Evolutionary conservation across 2,888 invertebrate species (phyloP).

Genomic region (Pinctada fucata): DNA sequence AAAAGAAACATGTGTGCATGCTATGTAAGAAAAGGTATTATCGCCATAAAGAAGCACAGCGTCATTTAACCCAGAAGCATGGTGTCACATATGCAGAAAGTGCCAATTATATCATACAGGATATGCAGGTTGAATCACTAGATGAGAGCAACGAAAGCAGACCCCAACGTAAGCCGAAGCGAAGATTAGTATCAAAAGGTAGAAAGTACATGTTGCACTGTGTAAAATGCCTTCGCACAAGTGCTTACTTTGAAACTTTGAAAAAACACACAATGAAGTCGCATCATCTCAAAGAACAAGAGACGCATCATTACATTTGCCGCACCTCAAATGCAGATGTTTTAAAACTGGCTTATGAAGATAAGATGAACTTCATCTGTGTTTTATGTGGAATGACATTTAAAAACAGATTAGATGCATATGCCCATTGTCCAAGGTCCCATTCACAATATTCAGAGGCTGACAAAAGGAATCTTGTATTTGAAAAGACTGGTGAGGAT

Average conservation of each 20-base stretch:
- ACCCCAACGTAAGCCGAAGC: constrained; percentile 8
- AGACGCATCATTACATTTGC: constrained; percentile 8
- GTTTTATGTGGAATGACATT: constrained; percentile 17
- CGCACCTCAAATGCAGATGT: constrained; percentile 14
- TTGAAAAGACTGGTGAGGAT: constrained; percentile 4
- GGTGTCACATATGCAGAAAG: constrained; percentile 1
- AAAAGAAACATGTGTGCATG: constrained; percentile 12
- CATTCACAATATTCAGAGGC: neutral
- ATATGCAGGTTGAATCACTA: constrained; percentile 3
- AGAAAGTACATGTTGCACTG: constrained; percentile 1
- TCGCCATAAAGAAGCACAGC: constrained; percentile 10
- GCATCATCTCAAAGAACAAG: constrained; percentile 10
- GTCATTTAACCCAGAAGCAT: constrained; percentile 9
- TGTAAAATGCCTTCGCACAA: neutral
- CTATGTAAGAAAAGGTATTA: constrained; percentile 17
- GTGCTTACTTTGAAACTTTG: neutral
- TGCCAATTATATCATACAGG: constrained; percentile 8
- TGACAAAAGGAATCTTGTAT: constrained; percentile 6
- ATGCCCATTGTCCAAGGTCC: constrained; percentile 1
- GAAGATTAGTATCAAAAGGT: constrained; percentile 1
- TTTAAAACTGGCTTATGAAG: constrained; percentile 15
- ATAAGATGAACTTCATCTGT: constrained; percentile 24
- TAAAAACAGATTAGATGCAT: constrained; percentile 20
- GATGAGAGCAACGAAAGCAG: constrained; percentile 2
- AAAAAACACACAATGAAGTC: neutral